Evolutionary conservation across 92 coral and sea anemone species (phyloP), one percentile per base, ranked within the genome.

Genomic region (Bergia sp.): DNA sequence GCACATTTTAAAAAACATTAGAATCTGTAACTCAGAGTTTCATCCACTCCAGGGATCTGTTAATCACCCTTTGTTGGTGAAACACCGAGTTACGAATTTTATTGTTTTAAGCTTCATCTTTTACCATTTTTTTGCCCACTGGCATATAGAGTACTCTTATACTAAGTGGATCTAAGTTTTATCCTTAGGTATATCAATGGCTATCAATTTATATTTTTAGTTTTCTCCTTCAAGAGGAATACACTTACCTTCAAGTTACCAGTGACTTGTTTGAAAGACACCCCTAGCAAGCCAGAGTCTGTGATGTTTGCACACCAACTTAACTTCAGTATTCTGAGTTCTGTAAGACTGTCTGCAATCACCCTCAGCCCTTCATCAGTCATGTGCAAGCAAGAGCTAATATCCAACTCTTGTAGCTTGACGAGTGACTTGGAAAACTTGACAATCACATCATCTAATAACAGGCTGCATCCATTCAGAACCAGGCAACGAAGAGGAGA

Each of bases 291-390:
- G 1, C 98, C 96, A 72, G 72, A 64, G 88, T 95, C 98, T 16
- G 98, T 95, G 10, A 95, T 89, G 76, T 93, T 95, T 18, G 92
- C 94, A 84, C 98, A 95, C 98, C 98, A 95, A 44, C 98, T 95
- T 37, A 95, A 69, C 77, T 92, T 90, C 74, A 95, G 78, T 38
- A 82, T 73, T 18, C 89, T 89, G 75, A 95, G 89, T 16, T 92
- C 91, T 65, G 82, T 67, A 16, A 95, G 90, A 23, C 39, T 86
- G 42, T 88, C 50, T 37, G 89, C 80, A 10, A 95, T 90, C 23
- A 86, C 88, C 50, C 82, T 79, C 65, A 95, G 40, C 44, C 95
- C 98, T 88, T 53, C 80, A 86, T 95, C 91, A 10, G 94, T 93
- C 50, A 95, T 85, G 82, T 92, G 96, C 69, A 95, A 85, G 69